Percentiles rank a stretch among this genome's conserved stretches.
Evolutionary conservation across 1,140 invertebrate species (phyloP).

Genomic region (Sycophaga agraensis): DNA sequence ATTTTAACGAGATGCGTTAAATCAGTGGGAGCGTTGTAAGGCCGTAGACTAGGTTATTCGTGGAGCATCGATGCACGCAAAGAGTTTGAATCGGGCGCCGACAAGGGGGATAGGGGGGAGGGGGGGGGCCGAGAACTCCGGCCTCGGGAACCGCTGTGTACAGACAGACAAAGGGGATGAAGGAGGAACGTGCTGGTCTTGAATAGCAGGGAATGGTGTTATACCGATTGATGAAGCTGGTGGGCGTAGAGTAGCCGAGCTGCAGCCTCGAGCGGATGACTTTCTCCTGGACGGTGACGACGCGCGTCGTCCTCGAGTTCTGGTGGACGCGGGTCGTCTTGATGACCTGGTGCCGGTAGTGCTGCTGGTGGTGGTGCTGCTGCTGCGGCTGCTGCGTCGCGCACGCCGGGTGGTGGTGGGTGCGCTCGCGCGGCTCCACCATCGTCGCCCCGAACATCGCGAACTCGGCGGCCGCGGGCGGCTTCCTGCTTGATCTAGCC

Average conservation of each 20-base stretch:
- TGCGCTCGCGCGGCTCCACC: conserved; percentile 49
- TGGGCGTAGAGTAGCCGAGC: conserved; percentile 56
- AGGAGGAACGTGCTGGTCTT: too few species aligned
- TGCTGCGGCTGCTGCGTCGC: background rate
- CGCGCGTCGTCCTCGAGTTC: conserved; percentile 42
- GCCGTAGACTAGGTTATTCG: too few species aligned
- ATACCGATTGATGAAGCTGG: conserved; percentile 56
- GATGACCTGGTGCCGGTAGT: conserved; percentile 53
- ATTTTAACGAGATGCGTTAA: too few species aligned
- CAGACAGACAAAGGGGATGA: too few species aligned
- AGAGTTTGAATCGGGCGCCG: too few species aligned
- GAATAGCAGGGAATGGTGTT: background rate
- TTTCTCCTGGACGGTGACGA: conserved; percentile 56
- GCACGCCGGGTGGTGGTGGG: background rate
- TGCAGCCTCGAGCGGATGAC: conserved; percentile 55
- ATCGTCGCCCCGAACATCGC: conserved; percentile 49
- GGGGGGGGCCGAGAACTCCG: too few species aligned
- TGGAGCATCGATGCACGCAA: too few species aligned
- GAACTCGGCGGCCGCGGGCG: too few species aligned
- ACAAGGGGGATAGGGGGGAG: too few species aligned
- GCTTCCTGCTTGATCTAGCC: background rate
- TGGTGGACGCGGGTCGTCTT: conserved; percentile 53
- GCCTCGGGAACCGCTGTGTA: too few species aligned
- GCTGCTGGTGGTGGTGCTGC: conserved; percentile 20
- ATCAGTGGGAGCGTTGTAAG: too few species aligned